phyloP scores from a whole-genome alignment of 2,888 invertebrate species.

The Eurois occulta region DNA sequence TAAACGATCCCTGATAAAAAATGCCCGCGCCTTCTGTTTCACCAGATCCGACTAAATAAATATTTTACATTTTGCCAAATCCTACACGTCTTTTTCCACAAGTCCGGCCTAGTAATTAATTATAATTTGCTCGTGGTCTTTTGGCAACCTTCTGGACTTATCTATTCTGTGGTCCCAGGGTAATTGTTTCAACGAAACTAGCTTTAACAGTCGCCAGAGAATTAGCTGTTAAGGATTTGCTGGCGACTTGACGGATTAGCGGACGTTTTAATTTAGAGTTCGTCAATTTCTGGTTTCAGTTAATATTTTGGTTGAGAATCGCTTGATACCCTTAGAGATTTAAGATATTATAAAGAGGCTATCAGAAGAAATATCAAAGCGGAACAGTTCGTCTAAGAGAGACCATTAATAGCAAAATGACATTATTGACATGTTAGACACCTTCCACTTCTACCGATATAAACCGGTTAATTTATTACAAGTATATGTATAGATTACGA shows the following conservation, averaged over 20 bases:
- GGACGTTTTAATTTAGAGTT: constrained; percentile 44
- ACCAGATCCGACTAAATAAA: not conserved
- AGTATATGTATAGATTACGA: too few species aligned
- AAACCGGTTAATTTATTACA: too few species aligned
- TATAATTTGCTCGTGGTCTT: not conserved
- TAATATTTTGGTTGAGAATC: not conserved
- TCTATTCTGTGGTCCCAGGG: constrained; percentile 52
- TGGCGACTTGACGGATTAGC: constrained; percentile 56
- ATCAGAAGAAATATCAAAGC: not conserved
- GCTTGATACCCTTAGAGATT: not conserved
- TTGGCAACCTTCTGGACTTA: constrained; percentile 14
- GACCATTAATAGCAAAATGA: not conserved
- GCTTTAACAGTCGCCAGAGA: constrained; percentile 66
- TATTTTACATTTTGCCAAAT: not conserved
- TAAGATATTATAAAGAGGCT: not conserved
- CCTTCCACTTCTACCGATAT: too few species aligned
- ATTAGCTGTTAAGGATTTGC: constrained; percentile 71
- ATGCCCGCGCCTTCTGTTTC: not conserved
- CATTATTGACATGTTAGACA: too few species aligned
- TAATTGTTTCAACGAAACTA: constrained; percentile 78
- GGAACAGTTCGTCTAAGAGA: not conserved
- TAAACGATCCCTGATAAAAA: not conserved
- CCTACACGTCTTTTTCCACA: not conserved
- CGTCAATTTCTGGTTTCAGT: constrained; percentile 7
- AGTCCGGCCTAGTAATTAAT: not conserved